A percentile compares a stretch with the other conserved stretches of the same genome.
Conservation (phyloP, 1,140 invertebrate species). For the Aporrectodea caliginosa region DNA sequence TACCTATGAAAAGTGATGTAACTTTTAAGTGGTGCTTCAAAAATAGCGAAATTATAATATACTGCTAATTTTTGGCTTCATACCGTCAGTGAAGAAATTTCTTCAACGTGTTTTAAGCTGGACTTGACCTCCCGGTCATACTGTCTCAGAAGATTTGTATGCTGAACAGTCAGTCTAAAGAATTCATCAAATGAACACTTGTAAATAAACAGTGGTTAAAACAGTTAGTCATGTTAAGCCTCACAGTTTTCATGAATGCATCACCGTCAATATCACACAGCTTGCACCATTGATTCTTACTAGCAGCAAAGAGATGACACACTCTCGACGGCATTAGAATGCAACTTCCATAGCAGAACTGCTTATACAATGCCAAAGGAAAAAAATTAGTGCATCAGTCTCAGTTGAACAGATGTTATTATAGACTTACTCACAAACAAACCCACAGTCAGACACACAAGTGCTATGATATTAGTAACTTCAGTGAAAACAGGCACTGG, state of each 20-base stretch:
- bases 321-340: not conserved
- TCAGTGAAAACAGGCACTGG: not conserved
- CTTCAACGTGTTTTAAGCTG: conserved; percentile 7
- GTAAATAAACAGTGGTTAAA: not conserved
- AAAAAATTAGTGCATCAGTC: too few species aligned
- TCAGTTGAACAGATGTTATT: too few species aligned
- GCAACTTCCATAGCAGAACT: not conserved
- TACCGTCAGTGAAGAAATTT: conserved; percentile 14
- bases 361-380: too few species aligned
- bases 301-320: not conserved
- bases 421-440: too few species aligned
- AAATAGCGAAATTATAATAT: too few species aligned
- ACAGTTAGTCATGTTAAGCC: not conserved
- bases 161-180: not conserved
- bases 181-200: not conserved
- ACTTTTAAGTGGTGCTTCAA: too few species aligned
- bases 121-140: conserved; percentile 14
- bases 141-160: conserved; percentile 4
- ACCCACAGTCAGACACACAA: too few species aligned
- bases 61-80: too few species aligned
- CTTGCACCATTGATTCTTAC: not conserved
- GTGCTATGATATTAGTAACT: too few species aligned
- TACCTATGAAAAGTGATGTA: too few species aligned
- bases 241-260: not conserved
- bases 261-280: not conserved